A percentile compares a stretch with the other conserved stretches of the same genome.
phyloP scores from a whole-genome alignment of 2,797 vertebrate genomes.

The Siniperca undulata region DNA sequence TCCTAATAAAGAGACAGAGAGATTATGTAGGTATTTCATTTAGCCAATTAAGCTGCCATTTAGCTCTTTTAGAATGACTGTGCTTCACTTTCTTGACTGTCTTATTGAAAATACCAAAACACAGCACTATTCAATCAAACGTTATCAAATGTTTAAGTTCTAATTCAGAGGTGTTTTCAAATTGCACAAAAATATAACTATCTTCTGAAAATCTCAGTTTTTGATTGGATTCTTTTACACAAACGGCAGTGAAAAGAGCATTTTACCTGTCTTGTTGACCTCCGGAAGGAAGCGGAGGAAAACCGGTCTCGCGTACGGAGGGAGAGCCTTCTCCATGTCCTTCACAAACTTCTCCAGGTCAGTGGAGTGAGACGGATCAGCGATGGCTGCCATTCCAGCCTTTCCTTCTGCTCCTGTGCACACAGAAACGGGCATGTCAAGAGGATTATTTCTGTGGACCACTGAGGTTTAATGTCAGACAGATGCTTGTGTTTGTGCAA shows the following conservation, averaged over 20 bases:
- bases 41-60: background rate
- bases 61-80: background rate
- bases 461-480: conserved; percentile 20
- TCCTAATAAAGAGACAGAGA: conserved; percentile 77
- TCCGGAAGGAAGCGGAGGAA: conserved; percentile 93
- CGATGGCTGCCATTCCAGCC: conserved; percentile 96
- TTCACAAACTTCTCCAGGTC: conserved; percentile 89
- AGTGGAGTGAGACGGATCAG: conserved; percentile 84
- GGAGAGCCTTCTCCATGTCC: conserved; percentile 92
- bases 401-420: conserved; percentile 92
- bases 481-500: conserved; percentile 1
- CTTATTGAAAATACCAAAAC: background rate
- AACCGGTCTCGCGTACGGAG: conserved; percentile 91
- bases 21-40: background rate
- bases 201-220: background rate
- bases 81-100: background rate
- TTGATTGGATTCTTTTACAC: background rate
- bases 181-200: background rate
- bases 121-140: background rate
- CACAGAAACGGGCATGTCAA: conserved; percentile 7
- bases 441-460: background rate
- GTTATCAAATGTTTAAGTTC: background rate
- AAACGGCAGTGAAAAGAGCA: background rate
- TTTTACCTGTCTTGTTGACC: conserved; percentile 94
- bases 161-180: background rate